These are phyloP conservation scores for Sinocyclocheilus maitianheensis DNA, from an alignment of 2,113 vertebrate species.

Conservation along the genomic window DNA sequence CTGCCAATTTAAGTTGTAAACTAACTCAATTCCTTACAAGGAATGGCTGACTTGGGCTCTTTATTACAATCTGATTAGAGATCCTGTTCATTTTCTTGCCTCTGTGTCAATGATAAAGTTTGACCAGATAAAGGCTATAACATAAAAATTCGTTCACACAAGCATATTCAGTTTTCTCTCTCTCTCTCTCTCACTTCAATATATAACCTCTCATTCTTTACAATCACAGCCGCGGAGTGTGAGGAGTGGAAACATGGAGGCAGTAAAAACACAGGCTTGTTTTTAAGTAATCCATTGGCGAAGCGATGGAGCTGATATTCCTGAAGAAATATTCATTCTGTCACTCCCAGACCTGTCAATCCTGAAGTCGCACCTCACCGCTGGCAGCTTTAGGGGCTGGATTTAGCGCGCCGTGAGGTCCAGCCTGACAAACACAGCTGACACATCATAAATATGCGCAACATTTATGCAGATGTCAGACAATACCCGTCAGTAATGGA, in stretches of 20 bases:
- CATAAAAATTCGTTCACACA: background rate
- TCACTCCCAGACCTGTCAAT: conserved; percentile 52
- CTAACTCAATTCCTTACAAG: background rate
- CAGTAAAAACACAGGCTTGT: conserved; percentile 43
- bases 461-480: conserved; percentile 79
- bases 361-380: conserved; percentile 10
- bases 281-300: conserved; percentile 25
- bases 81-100: background rate
- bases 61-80: too few relatives aligned
- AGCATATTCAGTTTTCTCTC: too few relatives aligned
- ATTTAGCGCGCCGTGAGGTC: conserved; percentile 79
- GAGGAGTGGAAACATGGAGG: background rate
- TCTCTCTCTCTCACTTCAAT: background rate
- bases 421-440: conserved; percentile 82
- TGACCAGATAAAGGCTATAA: background rate
- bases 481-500: conserved; percentile 79
- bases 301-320: conserved; percentile 32
- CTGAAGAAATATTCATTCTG: conserved; percentile 56
- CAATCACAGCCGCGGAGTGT: background rate
- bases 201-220: background rate
- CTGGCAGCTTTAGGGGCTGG: conserved; percentile 76
- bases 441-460: conserved; percentile 85
- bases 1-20: background rate
- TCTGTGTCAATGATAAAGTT: background rate
- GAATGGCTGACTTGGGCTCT: too few relatives aligned